Evolutionary conservation across 23 tunicate species (phyloP).

Genomic region (Oikopleura dioica): DNA sequence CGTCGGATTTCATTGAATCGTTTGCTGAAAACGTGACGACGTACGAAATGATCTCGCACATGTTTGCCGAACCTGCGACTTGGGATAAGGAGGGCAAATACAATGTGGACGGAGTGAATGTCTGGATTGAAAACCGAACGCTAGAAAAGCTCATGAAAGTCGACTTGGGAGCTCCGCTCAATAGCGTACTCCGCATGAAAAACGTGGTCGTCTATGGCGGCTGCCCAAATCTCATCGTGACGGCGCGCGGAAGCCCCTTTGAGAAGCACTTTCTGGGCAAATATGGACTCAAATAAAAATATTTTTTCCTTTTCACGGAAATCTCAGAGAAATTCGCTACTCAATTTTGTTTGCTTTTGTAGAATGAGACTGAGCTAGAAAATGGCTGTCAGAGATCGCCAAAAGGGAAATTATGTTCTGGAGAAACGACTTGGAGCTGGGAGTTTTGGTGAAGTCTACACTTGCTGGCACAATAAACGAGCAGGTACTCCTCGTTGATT

Average conservation of each 20-base stretch:
- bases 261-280: neutral
- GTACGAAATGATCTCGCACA: neutral
- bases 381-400: neutral
- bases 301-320: no score
- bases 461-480: neutral
- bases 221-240: neutral
- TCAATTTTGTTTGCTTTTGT: neutral
- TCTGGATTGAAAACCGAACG: constrained; percentile 4
- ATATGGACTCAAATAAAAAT: neutral
- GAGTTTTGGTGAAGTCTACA: neutral
- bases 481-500: no score
- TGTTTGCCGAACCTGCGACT: neutral
- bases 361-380: neutral
- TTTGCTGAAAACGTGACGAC: neutral
- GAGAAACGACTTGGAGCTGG: neutral
- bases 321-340: no score
- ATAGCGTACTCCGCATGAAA: neutral
- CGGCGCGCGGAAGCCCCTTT: neutral
- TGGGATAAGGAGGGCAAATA: neutral
- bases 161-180: neutral
- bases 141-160: neutral
- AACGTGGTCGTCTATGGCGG: neutral
- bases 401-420: neutral
- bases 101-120: neutral
- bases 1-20: neutral